Base-by-base conservation (phyloP, 2,888 invertebrate species). In the Lepidochrysops patricia region DNA sequence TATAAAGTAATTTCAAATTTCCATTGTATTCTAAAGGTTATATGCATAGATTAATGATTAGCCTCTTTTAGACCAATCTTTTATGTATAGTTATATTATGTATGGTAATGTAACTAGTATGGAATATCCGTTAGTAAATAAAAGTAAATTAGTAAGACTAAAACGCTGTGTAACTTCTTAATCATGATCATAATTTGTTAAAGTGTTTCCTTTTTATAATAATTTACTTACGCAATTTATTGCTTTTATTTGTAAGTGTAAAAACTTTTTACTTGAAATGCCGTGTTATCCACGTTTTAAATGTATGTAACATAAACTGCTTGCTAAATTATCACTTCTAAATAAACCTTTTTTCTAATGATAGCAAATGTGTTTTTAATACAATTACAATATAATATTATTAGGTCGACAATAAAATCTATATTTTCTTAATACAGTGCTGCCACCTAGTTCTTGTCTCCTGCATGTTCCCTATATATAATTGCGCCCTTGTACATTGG, bases 21-120 rank as follows among this genome's bases (percentile, higher is more conserved):
- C 19, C 15, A 32, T 19, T 50, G 50, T 27, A 50, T 26, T 54
- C 32, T 54, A 32, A 54, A 54, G 29, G 54, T 49, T 49, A 49
- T 49, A 49, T 26, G n/a, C 19, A 54, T 12, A 35, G 35, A 13
- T 5, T n/a, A 35, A 13, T 35, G n/a, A 35, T 0, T 13, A 35
- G 13, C 5, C 5, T n/a, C n/a, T n/a, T n/a, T n/a, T n/a, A n/a
- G n/a, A n/a, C n/a, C n/a, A n/a, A n/a, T n/a, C n/a, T n/a, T n/a
- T n/a, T n/a, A n/a, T n/a, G n/a, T n/a, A n/a, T n/a, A n/a, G n/a
- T 13, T n/a, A 13, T 13, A n/a, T 13, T 4, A 5, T 4, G 13
- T 13, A 13, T 35, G 5, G 35, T 35, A 9, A 9, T 4, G 13
- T 1, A 1, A n/a, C 35, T 13, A 35, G 35, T 13, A 13, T 13